Evolutionary conservation across 1,140 invertebrate species (phyloP), one percentile per base, ranked within the genome.

Genomic region (Hirudo medicinalis): DNA sequence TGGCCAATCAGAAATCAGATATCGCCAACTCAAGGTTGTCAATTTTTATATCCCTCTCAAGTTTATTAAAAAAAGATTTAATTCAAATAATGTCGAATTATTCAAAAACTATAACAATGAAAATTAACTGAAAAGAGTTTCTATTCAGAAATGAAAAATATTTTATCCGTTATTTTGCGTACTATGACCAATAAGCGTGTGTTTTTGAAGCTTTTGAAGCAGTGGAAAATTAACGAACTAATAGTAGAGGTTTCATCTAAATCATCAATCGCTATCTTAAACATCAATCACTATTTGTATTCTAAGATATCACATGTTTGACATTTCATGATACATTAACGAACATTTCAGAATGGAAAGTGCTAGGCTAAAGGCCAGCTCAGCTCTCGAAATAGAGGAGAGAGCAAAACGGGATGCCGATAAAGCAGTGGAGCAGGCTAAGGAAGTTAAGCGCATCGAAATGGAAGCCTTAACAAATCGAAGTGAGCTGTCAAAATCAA

Each of bases 1-100:
- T 99, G 78, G 95, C 97, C 40, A 84, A 97, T 77, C 95, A 99
- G 84, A 97, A 98, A 80, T 94, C 94, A 5, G 97, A 99, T 79
- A 99, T 99, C 80, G 96, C 95, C 73, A 92, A 96, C 77, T 96
- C 94, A 66, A 88, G 91, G 86, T 90, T 76, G 19, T 40, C 19
- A 13, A 36, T 36, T 68, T 32, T 5, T 32, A 32, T 32, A 36
- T 40, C 6, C 32, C 2, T 57, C 20, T n/a, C 9, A n/a, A 57
- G 55, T 11, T 63, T 27, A 13, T 25, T 63, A 27, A 32, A 27
- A 25, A 63, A 5, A 25, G 17, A 63, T 63, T 32, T 13, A 5
- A 13, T 27, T 2, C 9, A 63, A 9, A 63, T 63, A 27, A 63
- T 20, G 22, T 49, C 1, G 0, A 63, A 63, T 63, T 32, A 27